Percentiles rank a stretch among this genome's conserved stretches.
Evolutionary conservation across 2,113 vertebrate genomes (phyloP).

Genomic region (Menura novaehollandiae): DNA sequence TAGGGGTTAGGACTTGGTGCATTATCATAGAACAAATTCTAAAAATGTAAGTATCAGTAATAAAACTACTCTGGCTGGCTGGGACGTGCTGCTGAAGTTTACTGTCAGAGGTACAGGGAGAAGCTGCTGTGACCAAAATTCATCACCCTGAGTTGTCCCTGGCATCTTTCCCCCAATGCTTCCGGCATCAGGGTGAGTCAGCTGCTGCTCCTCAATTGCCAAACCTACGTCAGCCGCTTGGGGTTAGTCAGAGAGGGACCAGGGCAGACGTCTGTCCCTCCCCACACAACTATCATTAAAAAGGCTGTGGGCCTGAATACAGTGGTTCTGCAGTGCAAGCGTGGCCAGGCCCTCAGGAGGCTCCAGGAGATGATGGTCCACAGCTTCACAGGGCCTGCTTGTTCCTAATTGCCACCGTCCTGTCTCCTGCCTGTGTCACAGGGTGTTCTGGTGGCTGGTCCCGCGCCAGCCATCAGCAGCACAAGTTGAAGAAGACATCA

Average conservation of each 20-base stretch:
- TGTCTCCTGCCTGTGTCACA: neutral
- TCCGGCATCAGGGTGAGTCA: neutral
- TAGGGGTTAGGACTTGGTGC: neutral
- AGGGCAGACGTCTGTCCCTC: neutral
- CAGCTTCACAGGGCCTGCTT: neutral
- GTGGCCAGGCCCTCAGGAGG: neutral
- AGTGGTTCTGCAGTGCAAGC: neutral
- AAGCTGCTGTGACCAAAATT: neutral
- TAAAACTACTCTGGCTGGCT: neutral
- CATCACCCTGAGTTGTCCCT: neutral
- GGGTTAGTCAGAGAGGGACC: neutral
- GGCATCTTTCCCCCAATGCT: neutral
- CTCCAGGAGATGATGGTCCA: neutral
- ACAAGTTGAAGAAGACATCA: neutral
- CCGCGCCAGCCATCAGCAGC: rapidly evolving
- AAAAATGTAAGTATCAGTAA: neutral
- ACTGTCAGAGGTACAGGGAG: neutral
- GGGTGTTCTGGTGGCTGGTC: neutral
- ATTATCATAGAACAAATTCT: neutral
- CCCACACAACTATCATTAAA: neutral
- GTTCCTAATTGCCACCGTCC: neutral
- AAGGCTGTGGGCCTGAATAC: neutral
- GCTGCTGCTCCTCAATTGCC: neutral
- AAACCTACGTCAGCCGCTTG: neutral
- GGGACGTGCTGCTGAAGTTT: neutral